Evolutionary conservation across 1,140 invertebrate genomes (phyloP), one percentile per base, ranked within the genome.

Genomic region (Pseudomyrmex cubaensis): DNA sequence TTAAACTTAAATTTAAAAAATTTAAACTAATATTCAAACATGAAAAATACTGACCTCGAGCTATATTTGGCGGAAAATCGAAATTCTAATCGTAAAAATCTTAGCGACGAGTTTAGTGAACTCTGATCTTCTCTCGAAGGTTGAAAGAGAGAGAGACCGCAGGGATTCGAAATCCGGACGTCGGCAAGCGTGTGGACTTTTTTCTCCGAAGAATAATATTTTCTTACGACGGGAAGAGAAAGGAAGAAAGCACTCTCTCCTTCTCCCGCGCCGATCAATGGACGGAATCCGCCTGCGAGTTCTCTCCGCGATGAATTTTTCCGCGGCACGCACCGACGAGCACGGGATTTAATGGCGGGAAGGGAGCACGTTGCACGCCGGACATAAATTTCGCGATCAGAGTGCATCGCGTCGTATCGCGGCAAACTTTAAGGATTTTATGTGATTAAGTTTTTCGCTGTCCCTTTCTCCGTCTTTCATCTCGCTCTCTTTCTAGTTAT

Each of bases 361-460:
- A 5, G 35, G 35, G 35, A 35, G 88, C 87, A 86, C 88, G 80
- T 86, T 89, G 90, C 88, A 83, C 84, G 73, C 67, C 57, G 88
- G n/a, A 90, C 86, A 91, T 91, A 91, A 91, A 91, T 91, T 91
- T 76, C 75, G 25, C 76, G 87, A 91, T 91, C 89, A 90, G 87
- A 90, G 89, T 88, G 82, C 85, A 88, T 88, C 85, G 88, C 90
- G 86, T 88, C 87, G 88, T 84, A 66, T 75, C 82, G 61, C 61
- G 82, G 72, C 69, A 82, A 91, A 91, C 86, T 90, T 91, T 90
- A 91, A 91, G 87, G 73, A 90, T 91, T 91, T 91, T 89, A 90
- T 87, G 84, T 82, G 90, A 90, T 91, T 90, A 91, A 91, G 85
- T 88, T 90, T 83, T 75, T 61, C 84, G 62, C 82, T 69, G n/a